These are phyloP conservation scores for Zapus hudsonius DNA, from an alignment of 2,113 vertebrate genomes.

Conservation along the genomic window DNA sequence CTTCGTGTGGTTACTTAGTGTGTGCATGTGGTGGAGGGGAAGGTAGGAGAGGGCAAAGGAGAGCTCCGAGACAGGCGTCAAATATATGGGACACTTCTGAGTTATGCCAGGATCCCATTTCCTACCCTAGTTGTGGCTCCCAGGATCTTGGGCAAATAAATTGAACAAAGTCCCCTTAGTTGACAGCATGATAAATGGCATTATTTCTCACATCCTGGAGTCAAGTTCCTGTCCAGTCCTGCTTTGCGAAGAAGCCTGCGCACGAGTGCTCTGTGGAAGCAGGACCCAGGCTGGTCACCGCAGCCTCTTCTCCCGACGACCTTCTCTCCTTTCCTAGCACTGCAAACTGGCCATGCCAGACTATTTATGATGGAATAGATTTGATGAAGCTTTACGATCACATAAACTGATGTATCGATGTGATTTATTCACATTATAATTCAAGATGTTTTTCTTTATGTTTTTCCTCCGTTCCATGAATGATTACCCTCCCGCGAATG, in stretches of 20 bases:
- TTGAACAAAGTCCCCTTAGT: background rate
- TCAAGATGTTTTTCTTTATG: background rate
- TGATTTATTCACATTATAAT: background rate
- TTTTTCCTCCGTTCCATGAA: background rate
- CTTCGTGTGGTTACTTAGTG: background rate
- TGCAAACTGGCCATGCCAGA: background rate
- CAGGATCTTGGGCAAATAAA: background rate
- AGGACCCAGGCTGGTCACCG: background rate
- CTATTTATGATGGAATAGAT: background rate
- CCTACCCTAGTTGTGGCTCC: background rate
- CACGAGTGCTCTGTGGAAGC: background rate
- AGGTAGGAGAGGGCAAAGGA: background rate
- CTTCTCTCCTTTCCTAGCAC: background rate
- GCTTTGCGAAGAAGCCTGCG: background rate
- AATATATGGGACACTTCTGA: background rate
- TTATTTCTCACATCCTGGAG: background rate
- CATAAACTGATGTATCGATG: background rate
- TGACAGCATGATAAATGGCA: background rate
- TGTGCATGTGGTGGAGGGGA: too few relatives aligned
- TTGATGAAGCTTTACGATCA: background rate
- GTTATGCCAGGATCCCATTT: background rate
- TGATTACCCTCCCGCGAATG: background rate
- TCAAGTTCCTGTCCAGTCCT: background rate
- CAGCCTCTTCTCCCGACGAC: fast-evolving
- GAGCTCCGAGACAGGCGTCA: background rate